Evolutionary conservation across 2,888 invertebrate species (phyloP).

Genomic region (Diaphora mendica): DNA sequence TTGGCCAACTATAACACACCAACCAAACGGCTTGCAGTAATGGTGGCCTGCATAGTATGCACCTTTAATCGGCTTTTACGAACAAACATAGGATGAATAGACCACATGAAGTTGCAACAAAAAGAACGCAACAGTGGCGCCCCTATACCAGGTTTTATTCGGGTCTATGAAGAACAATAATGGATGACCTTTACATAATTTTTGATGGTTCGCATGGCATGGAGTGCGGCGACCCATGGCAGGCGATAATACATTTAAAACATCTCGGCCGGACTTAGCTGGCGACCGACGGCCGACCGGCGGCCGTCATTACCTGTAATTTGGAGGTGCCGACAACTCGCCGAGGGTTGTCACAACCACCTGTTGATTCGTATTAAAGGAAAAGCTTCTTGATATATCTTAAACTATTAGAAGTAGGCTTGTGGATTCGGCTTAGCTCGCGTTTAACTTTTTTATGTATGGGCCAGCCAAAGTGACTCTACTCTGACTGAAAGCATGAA

Average conservation of each 20-base stretch:
- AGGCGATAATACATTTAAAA: conserved; percentile 9
- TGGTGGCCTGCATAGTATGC: no score
- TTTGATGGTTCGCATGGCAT: not conserved
- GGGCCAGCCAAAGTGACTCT: no score
- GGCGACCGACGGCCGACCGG: not conserved
- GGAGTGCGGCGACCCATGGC: conserved; percentile 12
- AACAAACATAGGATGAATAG: no score
- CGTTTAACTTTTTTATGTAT: no score
- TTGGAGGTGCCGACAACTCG: conserved; percentile 36
- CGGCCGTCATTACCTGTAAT: conserved; percentile 56
- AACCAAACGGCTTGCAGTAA: no score
- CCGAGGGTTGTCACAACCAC: conserved; percentile 23
- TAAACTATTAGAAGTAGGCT: no score
- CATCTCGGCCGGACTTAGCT: not conserved
- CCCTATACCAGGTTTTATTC: not conserved
- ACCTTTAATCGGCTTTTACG: no score
- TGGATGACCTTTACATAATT: conserved; percentile 4
- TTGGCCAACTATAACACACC: no score
- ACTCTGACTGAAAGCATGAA: no score
- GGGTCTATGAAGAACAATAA: not conserved
- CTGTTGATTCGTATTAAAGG: not conserved
- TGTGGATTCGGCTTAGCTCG: not conserved
- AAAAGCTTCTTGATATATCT: no score
- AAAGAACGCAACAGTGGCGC: no score
- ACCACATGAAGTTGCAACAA: no score